Conservation (phyloP, 2,888 invertebrate species). For the Cephus sareptanus region DNA sequence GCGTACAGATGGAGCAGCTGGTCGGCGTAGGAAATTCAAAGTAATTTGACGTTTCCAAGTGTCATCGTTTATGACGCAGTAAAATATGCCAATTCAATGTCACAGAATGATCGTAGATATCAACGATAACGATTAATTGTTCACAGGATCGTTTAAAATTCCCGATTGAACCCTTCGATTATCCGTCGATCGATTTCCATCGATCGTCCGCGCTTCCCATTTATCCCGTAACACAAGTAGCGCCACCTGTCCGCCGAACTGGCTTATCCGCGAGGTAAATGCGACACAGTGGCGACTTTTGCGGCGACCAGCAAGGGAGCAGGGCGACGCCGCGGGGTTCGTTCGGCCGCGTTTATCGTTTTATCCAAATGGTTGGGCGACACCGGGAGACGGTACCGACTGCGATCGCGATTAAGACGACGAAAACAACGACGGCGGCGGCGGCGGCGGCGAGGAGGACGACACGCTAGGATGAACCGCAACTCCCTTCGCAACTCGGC, state of each 20-base stretch:
- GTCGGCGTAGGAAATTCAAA: neutral
- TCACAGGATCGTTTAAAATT: neutral
- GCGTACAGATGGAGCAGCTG: neutral
- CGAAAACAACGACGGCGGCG: neutral
- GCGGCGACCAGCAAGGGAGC: neutral
- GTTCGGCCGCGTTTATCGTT: neutral
- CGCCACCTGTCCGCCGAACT: conserved; percentile 1
- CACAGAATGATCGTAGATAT: neutral
- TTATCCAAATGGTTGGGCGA: neutral
- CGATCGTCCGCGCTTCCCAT: neutral
- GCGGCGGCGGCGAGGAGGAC: conserved; percentile 4
- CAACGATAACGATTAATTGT: neutral
- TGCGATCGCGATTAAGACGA: neutral
- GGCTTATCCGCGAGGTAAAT: neutral
- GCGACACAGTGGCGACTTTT: neutral
- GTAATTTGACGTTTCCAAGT: neutral
- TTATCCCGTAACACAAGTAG: neutral
- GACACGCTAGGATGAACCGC: conserved; percentile 28
- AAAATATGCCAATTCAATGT: neutral
- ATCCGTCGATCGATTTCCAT: neutral
- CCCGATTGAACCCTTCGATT: neutral
- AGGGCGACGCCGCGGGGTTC: neutral
- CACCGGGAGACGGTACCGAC: neutral
- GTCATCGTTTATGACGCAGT: neutral
- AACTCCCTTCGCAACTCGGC: conserved; percentile 35